These are phyloP conservation scores for Caranx ignobilis DNA, from an alignment of 2,113 vertebrate species.

Conservation along the genomic window DNA sequence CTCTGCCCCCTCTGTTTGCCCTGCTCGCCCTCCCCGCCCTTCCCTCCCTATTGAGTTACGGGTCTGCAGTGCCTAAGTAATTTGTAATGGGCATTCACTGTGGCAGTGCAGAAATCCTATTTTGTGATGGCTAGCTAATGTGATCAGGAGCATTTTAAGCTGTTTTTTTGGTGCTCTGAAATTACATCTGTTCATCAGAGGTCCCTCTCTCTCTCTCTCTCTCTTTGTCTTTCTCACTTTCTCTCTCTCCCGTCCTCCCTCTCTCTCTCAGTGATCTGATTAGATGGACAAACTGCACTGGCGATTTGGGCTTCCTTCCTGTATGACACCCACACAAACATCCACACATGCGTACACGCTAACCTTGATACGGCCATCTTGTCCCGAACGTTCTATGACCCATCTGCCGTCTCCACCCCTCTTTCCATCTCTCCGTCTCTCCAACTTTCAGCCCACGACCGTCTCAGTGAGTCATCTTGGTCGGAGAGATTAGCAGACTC, in stretches of 20 bases:
- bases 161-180: slow-evolving; percentile 81
- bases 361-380: slow-evolving; percentile 61
- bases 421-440: slow-evolving; percentile 33
- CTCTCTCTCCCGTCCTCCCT: slow-evolving; percentile 30
- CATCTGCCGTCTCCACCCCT: slow-evolving; percentile 48
- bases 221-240: slow-evolving; percentile 33
- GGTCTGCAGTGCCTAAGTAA: slow-evolving; percentile 86
- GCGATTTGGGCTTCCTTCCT: slow-evolving; percentile 79
- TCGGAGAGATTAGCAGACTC: slow-evolving; percentile 44
- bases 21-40: slow-evolving; percentile 69
- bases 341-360: slow-evolving; percentile 9
- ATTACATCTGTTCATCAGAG: slow-evolving; percentile 85
- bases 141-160: slow-evolving; percentile 89
- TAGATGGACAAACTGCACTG: slow-evolving; percentile 77
- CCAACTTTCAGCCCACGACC: slow-evolving; percentile 25
- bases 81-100: slow-evolving; percentile 90
- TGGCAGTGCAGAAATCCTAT: slow-evolving; percentile 91
- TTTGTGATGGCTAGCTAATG: slow-evolving; percentile 88
- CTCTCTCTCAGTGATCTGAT: slow-evolving; percentile 80
- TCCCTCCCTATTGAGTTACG: slow-evolving; percentile 87
- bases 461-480: slow-evolving; percentile 33
- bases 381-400: slow-evolving; percentile 64
- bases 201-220: slow-evolving; percentile 66
- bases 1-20: slow-evolving; percentile 75
- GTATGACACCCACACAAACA: slow-evolving; percentile 58